phyloP scores from a whole-genome alignment of 2,797 vertebrate genomes.

The Nasua narica region DNA sequence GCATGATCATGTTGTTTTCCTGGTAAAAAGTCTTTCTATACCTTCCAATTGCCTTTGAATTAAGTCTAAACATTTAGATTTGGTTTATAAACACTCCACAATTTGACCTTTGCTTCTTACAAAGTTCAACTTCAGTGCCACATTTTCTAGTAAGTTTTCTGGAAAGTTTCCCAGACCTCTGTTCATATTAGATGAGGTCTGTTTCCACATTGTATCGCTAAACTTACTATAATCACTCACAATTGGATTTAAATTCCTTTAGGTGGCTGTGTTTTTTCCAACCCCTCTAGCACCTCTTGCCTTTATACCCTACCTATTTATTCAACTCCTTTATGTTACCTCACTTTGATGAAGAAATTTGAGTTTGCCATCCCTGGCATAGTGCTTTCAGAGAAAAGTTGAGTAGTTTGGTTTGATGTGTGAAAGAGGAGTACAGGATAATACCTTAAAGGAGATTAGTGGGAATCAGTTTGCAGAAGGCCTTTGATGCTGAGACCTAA shows the following conservation, averaged over 20 bases:
- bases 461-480: not conserved
- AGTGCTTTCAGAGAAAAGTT: constrained; percentile 25
- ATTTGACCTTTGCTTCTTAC: not conserved
- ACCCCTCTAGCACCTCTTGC: not conserved
- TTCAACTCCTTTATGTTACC: not conserved
- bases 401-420: not conserved
- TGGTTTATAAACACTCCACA: not conserved
- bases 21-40: constrained; percentile 7
- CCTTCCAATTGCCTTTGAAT: not conserved
- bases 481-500: not conserved
- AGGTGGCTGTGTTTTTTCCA: not conserved
- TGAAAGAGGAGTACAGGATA: not conserved
- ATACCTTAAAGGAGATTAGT: not conserved
- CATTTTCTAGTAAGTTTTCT: constrained; percentile 8
- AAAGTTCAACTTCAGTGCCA: not conserved
- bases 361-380: not conserved
- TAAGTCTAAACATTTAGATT: not conserved
- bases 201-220: not conserved
- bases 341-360: not conserved
- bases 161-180: not conserved
- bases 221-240: not conserved
- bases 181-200: not conserved
- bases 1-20: not conserved
- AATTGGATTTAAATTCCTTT: not conserved
- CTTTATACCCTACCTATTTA: not conserved